Percentiles rank a stretch among this genome's conserved stretches.
Evolutionary conservation across 2,113 vertebrate genomes (phyloP).

Genomic region (Calyptomena viridis): DNA sequence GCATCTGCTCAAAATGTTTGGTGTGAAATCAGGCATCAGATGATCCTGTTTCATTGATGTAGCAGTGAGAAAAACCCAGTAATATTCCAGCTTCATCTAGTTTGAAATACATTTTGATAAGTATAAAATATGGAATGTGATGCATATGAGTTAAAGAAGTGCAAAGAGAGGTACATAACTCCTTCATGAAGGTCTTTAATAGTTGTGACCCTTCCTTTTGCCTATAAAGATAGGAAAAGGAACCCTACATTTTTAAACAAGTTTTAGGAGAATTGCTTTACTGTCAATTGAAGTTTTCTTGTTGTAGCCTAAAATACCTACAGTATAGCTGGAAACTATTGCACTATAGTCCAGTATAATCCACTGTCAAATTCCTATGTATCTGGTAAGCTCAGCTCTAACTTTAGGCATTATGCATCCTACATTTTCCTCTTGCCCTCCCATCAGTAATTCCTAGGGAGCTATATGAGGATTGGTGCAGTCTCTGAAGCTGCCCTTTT

Average conservation of each 20-base stretch:
- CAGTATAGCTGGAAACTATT: background rate
- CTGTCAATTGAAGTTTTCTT: background rate
- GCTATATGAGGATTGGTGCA: background rate
- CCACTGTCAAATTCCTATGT: fast-evolving
- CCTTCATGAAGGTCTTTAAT: background rate
- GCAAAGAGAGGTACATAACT: background rate
- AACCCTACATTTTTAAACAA: background rate
- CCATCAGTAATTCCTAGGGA: background rate
- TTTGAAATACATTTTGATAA: background rate
- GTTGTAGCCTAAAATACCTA: background rate
- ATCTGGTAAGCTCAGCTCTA: background rate
- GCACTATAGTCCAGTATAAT: background rate
- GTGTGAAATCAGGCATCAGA: background rate
- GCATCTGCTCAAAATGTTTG: background rate
- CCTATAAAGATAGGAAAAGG: background rate
- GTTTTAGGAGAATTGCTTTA: background rate
- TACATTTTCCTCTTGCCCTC: background rate
- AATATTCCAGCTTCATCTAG: background rate
- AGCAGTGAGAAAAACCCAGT: background rate
- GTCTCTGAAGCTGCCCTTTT: background rate
- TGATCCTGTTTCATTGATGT: background rate
- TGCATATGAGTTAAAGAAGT: background rate
- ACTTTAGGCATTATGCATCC: background rate
- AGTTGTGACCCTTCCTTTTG: background rate
- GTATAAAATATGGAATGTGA: background rate